Base-by-base conservation (phyloP, 2,888 invertebrate genomes). In the Gryllus longicercus region DNA sequence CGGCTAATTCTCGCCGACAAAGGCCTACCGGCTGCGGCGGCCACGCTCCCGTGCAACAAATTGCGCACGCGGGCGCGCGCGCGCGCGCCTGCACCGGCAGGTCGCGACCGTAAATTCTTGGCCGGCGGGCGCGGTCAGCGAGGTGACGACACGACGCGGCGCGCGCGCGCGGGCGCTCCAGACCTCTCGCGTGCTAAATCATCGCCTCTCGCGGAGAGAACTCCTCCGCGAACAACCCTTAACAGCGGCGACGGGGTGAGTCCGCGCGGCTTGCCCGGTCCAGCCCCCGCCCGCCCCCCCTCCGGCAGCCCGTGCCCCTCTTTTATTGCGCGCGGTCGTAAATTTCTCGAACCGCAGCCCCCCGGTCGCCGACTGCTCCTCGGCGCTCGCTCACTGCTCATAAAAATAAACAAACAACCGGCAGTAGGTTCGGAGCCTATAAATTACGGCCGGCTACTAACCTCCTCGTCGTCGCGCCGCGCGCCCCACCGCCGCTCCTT, bases 91-190 rank as follows among this genome's bases (percentile, higher is more conserved):
- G 38, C 16, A 63, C 10, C n/a, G 63, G 16, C 63, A n/a, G 63
- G 63, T 63, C 63, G 63, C 63, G 63, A 63, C 63, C 63, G 63
- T 63, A 63, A 63, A 63, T 63, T 63, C 63, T 63, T 63, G n/a
- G 63, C 63, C 11, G 63, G 63, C 63, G 63, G 38, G 38, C n/a
- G 16, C 63, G 63, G 63, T 63, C 63, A 63, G 14, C 63, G 63
- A 63, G 63, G 63, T 63, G 63, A 63, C 63, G 63, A 51, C 51
- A 51, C 51, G 51, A 63, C 63, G 63, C n/a, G 16, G 18, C 63
- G 63, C 63, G 63, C 63, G 16, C 63, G 16, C n/a, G n/a, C 51
- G 51, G 21, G 21, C 21, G 21, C 38, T 3, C 38, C 5, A 38
- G 38, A 38, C 38, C 38, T 38, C 38, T 38, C 38, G 38, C 38